Conservation (phyloP, 2,113 vertebrate genomes). For the Ptychochromis oligacanthus region DNA sequence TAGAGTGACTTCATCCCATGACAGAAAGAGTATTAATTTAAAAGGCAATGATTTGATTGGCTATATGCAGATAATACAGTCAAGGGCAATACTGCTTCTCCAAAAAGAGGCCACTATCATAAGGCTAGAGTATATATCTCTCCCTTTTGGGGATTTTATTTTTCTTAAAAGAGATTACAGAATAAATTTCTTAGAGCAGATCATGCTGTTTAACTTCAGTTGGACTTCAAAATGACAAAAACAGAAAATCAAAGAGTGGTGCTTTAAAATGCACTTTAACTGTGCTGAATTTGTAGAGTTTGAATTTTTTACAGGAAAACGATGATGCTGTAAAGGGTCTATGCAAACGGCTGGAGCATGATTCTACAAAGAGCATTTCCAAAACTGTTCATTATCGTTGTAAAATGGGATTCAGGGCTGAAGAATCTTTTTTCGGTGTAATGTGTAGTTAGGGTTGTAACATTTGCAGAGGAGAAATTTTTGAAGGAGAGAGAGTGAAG, state of each 20-base stretch:
- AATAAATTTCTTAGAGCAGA: background rate
- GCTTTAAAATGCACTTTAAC: constrained; percentile 1
- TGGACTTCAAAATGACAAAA: background rate
- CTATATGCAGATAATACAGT: background rate
- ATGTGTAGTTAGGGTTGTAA: constrained; percentile 28
- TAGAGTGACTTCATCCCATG: background rate
- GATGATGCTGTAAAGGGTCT: background rate
- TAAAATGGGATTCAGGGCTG: constrained; percentile 26
- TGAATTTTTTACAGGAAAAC: constrained; percentile 4
- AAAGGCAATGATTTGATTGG: background rate
- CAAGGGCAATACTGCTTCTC: background rate
- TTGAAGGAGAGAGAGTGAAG: constrained; percentile 20
- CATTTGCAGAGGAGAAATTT: constrained; percentile 28
- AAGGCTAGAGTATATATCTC: background rate
- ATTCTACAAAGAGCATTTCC: constrained; percentile 33
- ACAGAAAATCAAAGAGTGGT: background rate
- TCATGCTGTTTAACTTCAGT: background rate
- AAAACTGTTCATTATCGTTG: constrained; percentile 46
- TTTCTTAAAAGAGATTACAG: background rate
- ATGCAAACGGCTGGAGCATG: constrained; percentile 1
- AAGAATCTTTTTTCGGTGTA: constrained; percentile 25
- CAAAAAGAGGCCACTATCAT: background rate
- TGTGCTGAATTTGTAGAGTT: constrained; percentile 1
- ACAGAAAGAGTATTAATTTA: background rate
- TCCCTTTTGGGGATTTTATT: constrained; percentile 1